Evolutionary conservation across 2,113 vertebrate genomes (phyloP).

Genomic region (Ammodytes marinus): DNA sequence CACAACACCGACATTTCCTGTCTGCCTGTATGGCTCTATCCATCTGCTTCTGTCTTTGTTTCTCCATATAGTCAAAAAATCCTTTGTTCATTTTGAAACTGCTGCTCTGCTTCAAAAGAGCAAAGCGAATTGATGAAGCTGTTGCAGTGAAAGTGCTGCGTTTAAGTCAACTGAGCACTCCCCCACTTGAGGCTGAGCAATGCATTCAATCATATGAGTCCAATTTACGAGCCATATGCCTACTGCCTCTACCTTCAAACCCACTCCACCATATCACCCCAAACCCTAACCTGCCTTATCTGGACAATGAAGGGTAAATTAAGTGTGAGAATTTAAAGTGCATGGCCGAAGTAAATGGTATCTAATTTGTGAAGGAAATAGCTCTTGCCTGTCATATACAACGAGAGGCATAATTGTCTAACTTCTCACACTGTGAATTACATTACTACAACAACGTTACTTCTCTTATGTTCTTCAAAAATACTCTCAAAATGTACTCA

Average conservation of each 20-base stretch:
- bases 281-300: slow-evolving; percentile 29
- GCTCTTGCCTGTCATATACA: slow-evolving; percentile 18
- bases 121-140: slow-evolving; percentile 46
- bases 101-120: slow-evolving; percentile 47
- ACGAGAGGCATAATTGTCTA: slow-evolving; percentile 44
- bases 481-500: slow-evolving; percentile 23
- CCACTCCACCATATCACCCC: slow-evolving; percentile 28
- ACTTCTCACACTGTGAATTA: slow-evolving; percentile 29
- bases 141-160: slow-evolving; percentile 48
- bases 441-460: not conserved
- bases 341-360: slow-evolving; percentile 38
- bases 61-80: slow-evolving; percentile 41
- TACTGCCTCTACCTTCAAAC: slow-evolving; percentile 18
- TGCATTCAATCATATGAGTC: slow-evolving; percentile 44
- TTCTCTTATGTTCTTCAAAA: slow-evolving; percentile 55
- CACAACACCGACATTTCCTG: slow-evolving; percentile 34
- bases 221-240: slow-evolving; percentile 53
- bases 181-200: slow-evolving; percentile 47
- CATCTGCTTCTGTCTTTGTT: slow-evolving; percentile 44
- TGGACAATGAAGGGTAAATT: slow-evolving; percentile 52
- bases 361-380: slow-evolving; percentile 43
- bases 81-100: slow-evolving; percentile 47
- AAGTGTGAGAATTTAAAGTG: slow-evolving; percentile 52
- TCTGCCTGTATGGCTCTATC: slow-evolving; percentile 43
- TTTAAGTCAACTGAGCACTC: slow-evolving; percentile 63